Evolutionary conservation across 2,888 invertebrate genomes (phyloP), one percentile per base, ranked within the genome.

Genomic region (Parnassius smintheus): DNA sequence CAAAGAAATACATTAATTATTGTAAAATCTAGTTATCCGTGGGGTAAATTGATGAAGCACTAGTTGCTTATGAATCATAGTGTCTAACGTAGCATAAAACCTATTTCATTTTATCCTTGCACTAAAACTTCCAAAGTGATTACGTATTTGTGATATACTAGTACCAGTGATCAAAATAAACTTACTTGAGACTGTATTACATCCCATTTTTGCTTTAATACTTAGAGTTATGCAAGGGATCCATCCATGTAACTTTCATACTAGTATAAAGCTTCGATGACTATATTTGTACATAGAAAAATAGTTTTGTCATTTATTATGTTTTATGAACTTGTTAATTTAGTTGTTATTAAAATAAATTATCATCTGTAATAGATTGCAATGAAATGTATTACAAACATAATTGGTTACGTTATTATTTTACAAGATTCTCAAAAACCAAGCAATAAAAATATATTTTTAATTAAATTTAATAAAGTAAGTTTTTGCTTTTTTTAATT

Each of bases 221-320:
- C 70, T 77, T 77, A 72, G 75, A 72, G 74, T 73, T 68, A 70
- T 75, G 81, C 81, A 86, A 85, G 83, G 78, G 83, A 82, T 88
- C 88, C 87, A 87, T 88, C 88, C 89, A 87, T 77, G 73, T 75
- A 77, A 75, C 78, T 82, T 77, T 77, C 81, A 74, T 70, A 72
- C 71, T 72, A 71, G 65, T 45, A 49, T 73, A 70, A 71, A 70
- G 70, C 71, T 72, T 68, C 65, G 70, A 68, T 79, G 78, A 77
- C 70, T 77, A 75, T 74, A 78, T 65, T 65, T 62, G 62, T 57
- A 56, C 35, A 57, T 73, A 73, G n/a, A 25, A 48, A 7, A 53
- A 52, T 18, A 69, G 62, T 59, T 67, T 53, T 67, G 61, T 60
- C 62, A 48, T 59, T 66, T 62, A 56, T 48, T 1, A 4, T 46